These are phyloP conservation scores for Chrysotoxum bicinctum DNA, from an alignment of 2,888 invertebrate genomes.

Conservation along the genomic window DNA sequence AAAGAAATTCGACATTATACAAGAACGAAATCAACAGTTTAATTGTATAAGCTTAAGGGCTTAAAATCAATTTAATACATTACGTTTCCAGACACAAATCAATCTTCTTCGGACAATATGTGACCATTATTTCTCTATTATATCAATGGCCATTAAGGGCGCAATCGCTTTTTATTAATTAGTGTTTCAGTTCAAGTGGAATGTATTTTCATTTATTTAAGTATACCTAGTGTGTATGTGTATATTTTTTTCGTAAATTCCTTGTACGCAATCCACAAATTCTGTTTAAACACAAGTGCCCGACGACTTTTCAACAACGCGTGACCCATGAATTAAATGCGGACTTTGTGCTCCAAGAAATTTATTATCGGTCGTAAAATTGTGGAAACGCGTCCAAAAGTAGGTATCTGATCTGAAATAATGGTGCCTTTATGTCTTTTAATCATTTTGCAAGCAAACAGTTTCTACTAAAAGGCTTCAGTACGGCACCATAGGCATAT, in stretches of 20 bases:
- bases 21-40: not conserved
- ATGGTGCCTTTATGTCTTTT: conserved; percentile 51
- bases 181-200: conserved; percentile 14
- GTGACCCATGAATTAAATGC: conserved; percentile 41
- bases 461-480: not conserved
- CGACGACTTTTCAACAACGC: conserved; percentile 6
- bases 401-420: conserved; percentile 50
- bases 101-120: conserved; percentile 18
- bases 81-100: not conserved
- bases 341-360: conserved; percentile 42
- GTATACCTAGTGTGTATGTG: not conserved
- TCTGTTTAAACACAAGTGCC: conserved; percentile 6
- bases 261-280: not conserved
- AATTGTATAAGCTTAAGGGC: not conserved
- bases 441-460: conserved; percentile 37
- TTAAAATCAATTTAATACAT: not conserved
- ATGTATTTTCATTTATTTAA: conserved; percentile 20
- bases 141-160: conserved; percentile 32
- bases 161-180: conserved; percentile 39
- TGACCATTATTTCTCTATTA: conserved; percentile 9
- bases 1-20: not conserved
- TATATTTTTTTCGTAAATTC: conserved; percentile 2
- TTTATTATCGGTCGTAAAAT: conserved; percentile 55
- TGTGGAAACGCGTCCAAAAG: conserved; percentile 42
- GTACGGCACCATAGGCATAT: not conserved